Base-by-base conservation (phyloP, 2,888 invertebrate species). In the Apomyelois bistriatella region DNA sequence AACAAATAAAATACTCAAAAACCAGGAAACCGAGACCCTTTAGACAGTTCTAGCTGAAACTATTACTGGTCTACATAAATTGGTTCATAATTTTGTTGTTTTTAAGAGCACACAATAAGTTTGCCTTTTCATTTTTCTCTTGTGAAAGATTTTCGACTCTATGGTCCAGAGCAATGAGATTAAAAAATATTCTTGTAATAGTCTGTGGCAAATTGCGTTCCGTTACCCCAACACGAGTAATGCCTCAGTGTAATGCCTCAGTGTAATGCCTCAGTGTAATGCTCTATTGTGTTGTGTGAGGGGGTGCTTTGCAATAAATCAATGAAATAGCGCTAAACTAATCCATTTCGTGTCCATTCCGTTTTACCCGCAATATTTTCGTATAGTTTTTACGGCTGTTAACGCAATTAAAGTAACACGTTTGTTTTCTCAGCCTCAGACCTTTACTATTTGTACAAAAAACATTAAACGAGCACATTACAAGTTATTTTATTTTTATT, bases 291-390 rank as follows among this genome's bases (percentile, higher is more conserved):
- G 47, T 58, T 52, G 52, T 50, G 42, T 58, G 54, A 58, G 59
- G 67, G 76, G 80, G 75, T 67, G 70, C 60, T 69, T 65, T 56
- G 68, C 60, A 59, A 80, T 80, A 80, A 80, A 79, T 80, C 79
- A 80, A 71, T 72, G 58, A 58, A 37, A 57, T 61, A 58, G 69
- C 72, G 72, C 64, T 66, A 65, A 74, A 74, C 70, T 76, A 79
- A 83, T 79, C 76, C 76, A 74, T 73, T 65, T 65, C 64, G 65
- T 61, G 65, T 67, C 66, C 66, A 65, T 74, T 73, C 68, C 62
- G 70, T 74, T 76, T 70, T 62, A 65, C 64, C 61, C 65, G 55
- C 57, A 58, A 64, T 66, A 62, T 69, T 74, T 75, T 73, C 68
- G 69, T 74, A 73, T 62, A 58, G 47, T 65, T 67, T 64, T 52